These are phyloP conservation scores for Rhea pennata DNA, from an alignment of 2,113 vertebrate species.

Conservation along the genomic window DNA sequence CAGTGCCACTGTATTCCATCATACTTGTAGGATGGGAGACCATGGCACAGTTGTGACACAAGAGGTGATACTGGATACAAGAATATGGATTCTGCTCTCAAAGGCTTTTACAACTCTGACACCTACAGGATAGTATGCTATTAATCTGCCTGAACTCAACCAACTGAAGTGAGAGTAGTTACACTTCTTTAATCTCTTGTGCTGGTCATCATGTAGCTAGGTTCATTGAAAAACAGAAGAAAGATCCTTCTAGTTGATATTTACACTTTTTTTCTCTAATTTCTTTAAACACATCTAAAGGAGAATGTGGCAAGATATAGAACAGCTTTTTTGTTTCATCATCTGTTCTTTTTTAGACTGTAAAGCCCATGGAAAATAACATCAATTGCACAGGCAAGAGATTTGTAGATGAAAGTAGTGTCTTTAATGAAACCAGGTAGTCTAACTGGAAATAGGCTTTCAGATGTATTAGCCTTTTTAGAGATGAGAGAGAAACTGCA, in stretches of 20 bases:
- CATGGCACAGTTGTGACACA: neutral
- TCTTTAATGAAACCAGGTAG: neutral
- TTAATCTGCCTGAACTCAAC: neutral
- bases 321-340: neutral
- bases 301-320: neutral
- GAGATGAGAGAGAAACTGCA: neutral
- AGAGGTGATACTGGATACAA: accelerated
- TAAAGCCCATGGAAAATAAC: neutral
- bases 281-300: neutral
- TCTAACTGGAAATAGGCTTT: neutral
- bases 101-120: neutral
- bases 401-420: neutral
- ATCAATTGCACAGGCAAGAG: neutral
- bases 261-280: neutral
- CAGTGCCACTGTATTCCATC: neutral
- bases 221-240: neutral
- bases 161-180: neutral
- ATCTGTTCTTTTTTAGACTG: neutral
- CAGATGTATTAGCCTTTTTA: neutral
- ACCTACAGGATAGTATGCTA: neutral
- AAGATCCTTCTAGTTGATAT: neutral
- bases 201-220: neutral
- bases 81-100: neutral
- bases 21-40: neutral
- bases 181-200: neutral